Evolutionary conservation across 2,888 invertebrate species (phyloP), one percentile per base, ranked within the genome.

Genomic region (Euphydryas editha): DNA sequence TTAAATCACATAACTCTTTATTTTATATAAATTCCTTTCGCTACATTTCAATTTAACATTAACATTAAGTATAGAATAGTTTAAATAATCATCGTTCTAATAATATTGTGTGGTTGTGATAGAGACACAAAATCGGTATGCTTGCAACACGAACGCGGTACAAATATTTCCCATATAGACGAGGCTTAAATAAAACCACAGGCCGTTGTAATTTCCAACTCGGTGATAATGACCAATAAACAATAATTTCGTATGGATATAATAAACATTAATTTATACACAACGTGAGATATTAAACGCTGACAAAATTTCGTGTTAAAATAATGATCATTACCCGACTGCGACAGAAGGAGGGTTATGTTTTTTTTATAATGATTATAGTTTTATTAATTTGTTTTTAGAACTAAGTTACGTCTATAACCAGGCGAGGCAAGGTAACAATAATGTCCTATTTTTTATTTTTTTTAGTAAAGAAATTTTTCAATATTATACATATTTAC

Each of bases 151-250:
- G 20, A 18, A 13, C 8, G 39, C 24, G 2, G 11, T 15, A 49
- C 20, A 39, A 64, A 58, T n/a, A 51, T 8, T 42, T 42, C 30
- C 20, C 30, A 44, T 64, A 51, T 51, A 51, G 11, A 42, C 58
- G 39, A 10, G n/a, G 58, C 63, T 36, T 59, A 58, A 30, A 36
- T 51, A 58, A 64, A 62, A 51, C 58, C 58, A 30, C 58, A 51
- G 20, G 21, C 18, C 51, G 30, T 54, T 54, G 58, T 64, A 64
- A 51, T 64, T 51, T 59, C 51, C 51, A 39, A 44, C 56, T 30
- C 44, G 58, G 47, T 17, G 46, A 51, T 64, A 64, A 64, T 64
- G 63, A 64, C 63, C 51, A 64, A 64, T 64, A 64, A 59, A 64
- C 58, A 58, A 64, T 64, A 58, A 64, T 64, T 64, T 59, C 51